A percentile compares a stretch with the other conserved stretches of the same genome.
Conservation (phyloP, 2,888 invertebrate genomes). For the Augiades crinisus region DNA sequence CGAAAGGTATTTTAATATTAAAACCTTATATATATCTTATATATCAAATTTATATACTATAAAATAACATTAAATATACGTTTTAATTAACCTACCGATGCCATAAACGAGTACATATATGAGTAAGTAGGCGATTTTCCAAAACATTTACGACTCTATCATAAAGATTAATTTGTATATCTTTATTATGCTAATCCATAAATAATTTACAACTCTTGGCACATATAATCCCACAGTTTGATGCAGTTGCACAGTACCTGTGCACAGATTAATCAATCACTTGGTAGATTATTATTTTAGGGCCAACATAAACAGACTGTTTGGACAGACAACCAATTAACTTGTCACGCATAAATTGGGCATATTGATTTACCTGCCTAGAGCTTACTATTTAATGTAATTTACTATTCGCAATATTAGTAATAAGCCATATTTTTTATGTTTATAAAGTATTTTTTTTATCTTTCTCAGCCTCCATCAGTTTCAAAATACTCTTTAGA, state of each 20-base stretch:
- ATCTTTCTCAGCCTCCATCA: too few species aligned
- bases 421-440: background rate
- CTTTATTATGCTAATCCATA: background rate
- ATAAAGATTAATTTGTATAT: background rate
- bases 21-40: too few species aligned
- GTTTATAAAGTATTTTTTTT: too few species aligned
- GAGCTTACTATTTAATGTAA: background rate
- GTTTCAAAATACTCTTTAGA: too few species aligned
- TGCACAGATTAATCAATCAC: background rate
- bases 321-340: slow-evolving; percentile 5
- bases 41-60: too few species aligned
- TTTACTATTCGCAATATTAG: background rate
- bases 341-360: background rate
- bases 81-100: too few species aligned
- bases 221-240: background rate
- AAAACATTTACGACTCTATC: background rate
- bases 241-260: background rate
- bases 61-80: too few species aligned
- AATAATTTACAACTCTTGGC: background rate
- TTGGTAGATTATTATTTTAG: background rate
- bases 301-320: background rate
- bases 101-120: too few species aligned
- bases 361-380: slow-evolving; percentile 6
- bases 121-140: background rate
- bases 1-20: too few species aligned